Conservation (phyloP, 1,140 invertebrate species). For the Marisa cornuarietis region DNA sequence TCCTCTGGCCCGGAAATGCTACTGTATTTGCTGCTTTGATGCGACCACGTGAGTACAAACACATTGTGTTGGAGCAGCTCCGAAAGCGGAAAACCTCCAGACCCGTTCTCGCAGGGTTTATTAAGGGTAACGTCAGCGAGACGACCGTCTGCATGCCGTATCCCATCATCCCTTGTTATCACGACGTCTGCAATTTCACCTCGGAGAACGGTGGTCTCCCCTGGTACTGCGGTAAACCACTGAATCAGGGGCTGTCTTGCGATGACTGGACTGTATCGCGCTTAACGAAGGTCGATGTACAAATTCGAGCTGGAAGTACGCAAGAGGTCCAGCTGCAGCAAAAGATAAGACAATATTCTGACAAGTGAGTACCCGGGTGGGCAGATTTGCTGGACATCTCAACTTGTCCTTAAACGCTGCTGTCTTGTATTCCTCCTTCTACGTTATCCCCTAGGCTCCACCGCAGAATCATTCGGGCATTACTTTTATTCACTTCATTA, state of each 20-base stretch:
- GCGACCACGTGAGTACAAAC: neutral
- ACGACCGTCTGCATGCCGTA: neutral
- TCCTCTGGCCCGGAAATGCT: neutral
- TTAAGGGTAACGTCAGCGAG: neutral
- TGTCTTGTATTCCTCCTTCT: too few relatives aligned
- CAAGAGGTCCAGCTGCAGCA: too few relatives aligned
- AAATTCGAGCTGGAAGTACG: too few relatives aligned
- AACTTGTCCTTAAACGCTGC: too few relatives aligned
- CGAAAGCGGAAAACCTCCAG: neutral
- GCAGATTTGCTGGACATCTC: too few relatives aligned
- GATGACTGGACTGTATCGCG: neutral
- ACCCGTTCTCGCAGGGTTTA: neutral
- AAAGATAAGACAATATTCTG: too few relatives aligned
- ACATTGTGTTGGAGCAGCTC: neutral
- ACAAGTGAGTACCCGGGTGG: too few relatives aligned
- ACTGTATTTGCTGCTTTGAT: neutral
- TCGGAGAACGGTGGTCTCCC: slow-evolving; percentile 4
- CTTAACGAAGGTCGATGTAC: too few relatives aligned
- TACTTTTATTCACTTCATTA: too few relatives aligned
- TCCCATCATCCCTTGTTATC: slow-evolving; percentile 10
- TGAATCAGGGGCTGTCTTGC: neutral
- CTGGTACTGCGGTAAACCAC: slow-evolving; percentile 16
- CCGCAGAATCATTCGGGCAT: too few relatives aligned
- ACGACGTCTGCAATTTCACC: slow-evolving; percentile 15
- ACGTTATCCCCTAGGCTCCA: too few relatives aligned